phyloP scores from a whole-genome alignment of 2,113 vertebrate species.

The Plectropomus leopardus region DNA sequence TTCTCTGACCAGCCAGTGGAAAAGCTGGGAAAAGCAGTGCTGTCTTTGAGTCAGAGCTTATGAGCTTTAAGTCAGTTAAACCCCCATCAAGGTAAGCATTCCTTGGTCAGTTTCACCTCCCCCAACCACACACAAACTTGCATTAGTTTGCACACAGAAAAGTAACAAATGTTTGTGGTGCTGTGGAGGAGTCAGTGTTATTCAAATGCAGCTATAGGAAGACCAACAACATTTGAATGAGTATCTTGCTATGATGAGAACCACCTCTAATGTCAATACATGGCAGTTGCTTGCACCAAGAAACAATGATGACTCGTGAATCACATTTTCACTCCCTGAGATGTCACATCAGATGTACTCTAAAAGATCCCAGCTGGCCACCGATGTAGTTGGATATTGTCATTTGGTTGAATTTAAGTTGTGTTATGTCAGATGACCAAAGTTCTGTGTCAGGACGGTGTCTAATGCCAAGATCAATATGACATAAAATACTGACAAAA shows the following conservation, averaged over 20 bases:
- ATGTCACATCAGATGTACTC: constrained; percentile 4
- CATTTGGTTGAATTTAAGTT: too few species aligned
- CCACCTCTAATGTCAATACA: constrained; percentile 12
- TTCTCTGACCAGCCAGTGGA: constrained; percentile 16
- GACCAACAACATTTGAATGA: constrained; percentile 1
- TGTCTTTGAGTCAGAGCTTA: constrained; percentile 42
- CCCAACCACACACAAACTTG: constrained; percentile 18
- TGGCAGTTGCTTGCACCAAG: constrained; percentile 5
- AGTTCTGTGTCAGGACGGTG: too few species aligned
- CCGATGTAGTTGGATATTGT: too few species aligned
- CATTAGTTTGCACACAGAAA: constrained; percentile 20
- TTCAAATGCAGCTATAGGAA: constrained; percentile 9
- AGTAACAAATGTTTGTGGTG: constrained; percentile 21
- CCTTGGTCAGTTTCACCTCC: constrained; percentile 45
- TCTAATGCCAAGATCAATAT: too few species aligned
- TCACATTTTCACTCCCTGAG: constrained; percentile 6
- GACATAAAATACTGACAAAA: too few species aligned
- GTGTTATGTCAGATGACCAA: too few species aligned
- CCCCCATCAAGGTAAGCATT: constrained; percentile 55
- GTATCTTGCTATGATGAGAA: not conserved
- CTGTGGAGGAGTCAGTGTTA: constrained; percentile 20
- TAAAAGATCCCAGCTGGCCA: too few species aligned
- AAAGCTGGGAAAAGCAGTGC: constrained; percentile 12
- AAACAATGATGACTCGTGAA: constrained; percentile 3
- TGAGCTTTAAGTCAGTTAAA: constrained; percentile 51